Evolutionary conservation across 35 echinoderm and acorn worm genomes (phyloP).

Genomic region (Lytechinus pictus): DNA sequence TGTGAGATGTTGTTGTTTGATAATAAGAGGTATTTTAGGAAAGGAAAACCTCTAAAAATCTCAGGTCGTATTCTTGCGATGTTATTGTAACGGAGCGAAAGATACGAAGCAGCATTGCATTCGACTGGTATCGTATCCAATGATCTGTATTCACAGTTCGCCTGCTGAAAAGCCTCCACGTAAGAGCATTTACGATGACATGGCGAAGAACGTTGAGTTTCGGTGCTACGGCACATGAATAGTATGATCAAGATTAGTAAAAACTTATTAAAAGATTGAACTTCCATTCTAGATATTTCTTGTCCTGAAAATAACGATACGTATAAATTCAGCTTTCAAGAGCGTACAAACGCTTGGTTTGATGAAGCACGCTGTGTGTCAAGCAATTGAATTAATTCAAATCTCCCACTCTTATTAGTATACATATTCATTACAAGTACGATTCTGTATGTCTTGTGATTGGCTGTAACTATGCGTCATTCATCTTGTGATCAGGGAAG

Average conservation of each 20-base stretch:
- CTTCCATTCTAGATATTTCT: neutral
- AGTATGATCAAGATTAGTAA: neutral
- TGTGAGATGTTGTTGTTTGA: slow-evolving; percentile 19
- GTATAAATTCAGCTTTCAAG: too few species aligned
- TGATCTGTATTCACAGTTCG: neutral
- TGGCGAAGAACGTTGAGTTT: neutral
- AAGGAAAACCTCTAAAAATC: neutral
- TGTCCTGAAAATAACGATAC: neutral
- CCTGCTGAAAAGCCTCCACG: neutral
- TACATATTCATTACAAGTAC: too few species aligned
- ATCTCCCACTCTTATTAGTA: too few species aligned
- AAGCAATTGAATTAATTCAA: too few species aligned
- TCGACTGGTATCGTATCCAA: neutral
- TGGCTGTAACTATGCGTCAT: too few species aligned
- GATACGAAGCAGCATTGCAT: slow-evolving; percentile 24
- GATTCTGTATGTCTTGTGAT: too few species aligned
- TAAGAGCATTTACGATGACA: neutral
- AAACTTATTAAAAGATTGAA: neutral
- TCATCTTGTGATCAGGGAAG: too few species aligned
- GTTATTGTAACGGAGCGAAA: neutral
- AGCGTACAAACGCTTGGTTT: too few species aligned
- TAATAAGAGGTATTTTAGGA: neutral
- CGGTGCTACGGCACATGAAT: neutral
- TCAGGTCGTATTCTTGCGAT: neutral
- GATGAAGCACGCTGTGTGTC: too few species aligned